A percentile compares a stretch with the other conserved stretches of the same genome.
Conservation (phyloP, 2,113 vertebrate genomes). For the Morone saxatilis region DNA sequence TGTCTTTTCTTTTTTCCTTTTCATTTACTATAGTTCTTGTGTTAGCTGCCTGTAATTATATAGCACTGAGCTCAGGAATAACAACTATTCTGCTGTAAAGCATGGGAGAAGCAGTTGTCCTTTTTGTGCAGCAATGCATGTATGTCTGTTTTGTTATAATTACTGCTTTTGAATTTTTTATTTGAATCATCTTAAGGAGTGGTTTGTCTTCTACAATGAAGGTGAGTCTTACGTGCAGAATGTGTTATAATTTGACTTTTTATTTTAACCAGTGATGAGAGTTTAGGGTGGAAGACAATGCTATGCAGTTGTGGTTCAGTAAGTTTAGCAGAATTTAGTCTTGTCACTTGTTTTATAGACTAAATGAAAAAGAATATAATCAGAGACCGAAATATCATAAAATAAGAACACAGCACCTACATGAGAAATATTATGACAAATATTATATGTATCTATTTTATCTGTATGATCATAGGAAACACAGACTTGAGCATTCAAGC, state of each 20-base stretch:
- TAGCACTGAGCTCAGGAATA: not conserved
- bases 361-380: not conserved
- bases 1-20: not conserved
- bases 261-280: not conserved
- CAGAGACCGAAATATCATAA: not conserved
- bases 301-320: not conserved
- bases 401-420: not conserved
- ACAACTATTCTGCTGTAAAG: not conserved
- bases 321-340: not conserved
- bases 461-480: constrained; percentile 5
- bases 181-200: not conserved
- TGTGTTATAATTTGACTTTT: not conserved
- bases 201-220: constrained; percentile 6
- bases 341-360: constrained; percentile 3
- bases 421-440: not conserved
- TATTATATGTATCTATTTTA: not conserved
- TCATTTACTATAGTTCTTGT: not conserved
- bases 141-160: not conserved
- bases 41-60: not conserved
- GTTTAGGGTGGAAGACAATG: not conserved
- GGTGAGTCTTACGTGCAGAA: constrained; percentile 20
- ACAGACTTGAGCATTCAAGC: not conserved
- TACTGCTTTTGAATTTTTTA: not conserved
- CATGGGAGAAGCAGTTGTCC: not conserved
- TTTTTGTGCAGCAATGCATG: not conserved